phyloP scores from a whole-genome alignment of 1,140 invertebrate species.

The Charaxes varanes region DNA sequence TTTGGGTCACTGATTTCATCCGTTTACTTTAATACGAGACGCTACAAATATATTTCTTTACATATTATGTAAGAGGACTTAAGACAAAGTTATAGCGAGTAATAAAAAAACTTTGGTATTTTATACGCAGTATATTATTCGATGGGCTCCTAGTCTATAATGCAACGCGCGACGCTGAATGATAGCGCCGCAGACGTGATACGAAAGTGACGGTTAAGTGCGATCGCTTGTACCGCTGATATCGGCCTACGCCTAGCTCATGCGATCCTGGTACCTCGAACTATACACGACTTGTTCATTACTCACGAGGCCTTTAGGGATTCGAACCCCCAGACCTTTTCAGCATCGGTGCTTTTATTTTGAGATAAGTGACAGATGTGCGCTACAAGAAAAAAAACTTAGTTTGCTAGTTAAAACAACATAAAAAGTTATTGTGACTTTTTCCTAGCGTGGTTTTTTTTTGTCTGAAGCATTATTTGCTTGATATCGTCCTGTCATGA shows the following conservation, averaged over 20 bases:
- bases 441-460: too few species aligned
- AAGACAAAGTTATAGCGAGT: too few species aligned
- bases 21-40: too few species aligned
- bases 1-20: too few species aligned
- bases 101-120: too few species aligned
- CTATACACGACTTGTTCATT: slow-evolving; percentile 37
- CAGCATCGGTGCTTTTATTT: slow-evolving; percentile 25
- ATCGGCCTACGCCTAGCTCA: slow-evolving; percentile 42
- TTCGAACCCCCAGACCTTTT: slow-evolving; percentile 13
- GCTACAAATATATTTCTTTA: too few species aligned
- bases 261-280: slow-evolving; percentile 32
- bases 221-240: slow-evolving; percentile 67
- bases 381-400: background rate
- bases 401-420: too few species aligned
- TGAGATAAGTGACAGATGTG: slow-evolving; percentile 19
- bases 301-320: slow-evolving; percentile 40
- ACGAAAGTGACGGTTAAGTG: slow-evolving; percentile 62
- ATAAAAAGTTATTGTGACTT: too few species aligned
- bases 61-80: too few species aligned
- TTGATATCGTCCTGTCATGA: too few species aligned
- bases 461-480: too few species aligned
- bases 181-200: slow-evolving; percentile 60
- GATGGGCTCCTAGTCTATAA: slow-evolving; percentile 32
- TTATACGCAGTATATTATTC: too few species aligned
- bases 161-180: slow-evolving; percentile 61